Conservation (phyloP, 2,113 vertebrate species). For the Enhydra lutris region DNA sequence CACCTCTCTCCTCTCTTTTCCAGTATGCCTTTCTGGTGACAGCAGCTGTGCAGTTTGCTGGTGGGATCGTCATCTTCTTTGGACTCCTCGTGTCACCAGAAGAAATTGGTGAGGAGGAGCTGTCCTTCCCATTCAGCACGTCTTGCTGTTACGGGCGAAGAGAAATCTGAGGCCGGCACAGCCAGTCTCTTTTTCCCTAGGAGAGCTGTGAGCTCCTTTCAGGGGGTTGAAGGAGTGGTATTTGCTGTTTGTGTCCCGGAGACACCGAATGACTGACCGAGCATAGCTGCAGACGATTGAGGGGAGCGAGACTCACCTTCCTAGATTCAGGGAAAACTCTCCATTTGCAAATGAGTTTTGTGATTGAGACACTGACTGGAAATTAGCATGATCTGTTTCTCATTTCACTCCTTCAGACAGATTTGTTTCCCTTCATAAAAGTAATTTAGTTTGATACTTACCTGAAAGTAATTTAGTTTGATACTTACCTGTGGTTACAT, state of each 20-base stretch:
- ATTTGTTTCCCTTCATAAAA: background rate
- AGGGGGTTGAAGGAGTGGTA: background rate
- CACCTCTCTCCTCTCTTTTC: slow-evolving; percentile 1
- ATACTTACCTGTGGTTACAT: background rate
- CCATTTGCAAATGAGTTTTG: background rate
- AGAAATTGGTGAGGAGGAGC: slow-evolving; percentile 91
- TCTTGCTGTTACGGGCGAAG: background rate
- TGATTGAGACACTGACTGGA: background rate
- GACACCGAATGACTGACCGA: accelerated
- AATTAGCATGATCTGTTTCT: background rate
- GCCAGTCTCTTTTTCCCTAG: background rate
- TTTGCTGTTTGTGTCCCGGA: background rate
- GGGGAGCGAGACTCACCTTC: background rate
- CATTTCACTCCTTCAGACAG: background rate
- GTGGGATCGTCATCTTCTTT: slow-evolving; percentile 95
- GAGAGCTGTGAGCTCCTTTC: background rate
- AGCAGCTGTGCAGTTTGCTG: slow-evolving; percentile 94
- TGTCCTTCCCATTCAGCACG: background rate
- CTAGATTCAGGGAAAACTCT: background rate
- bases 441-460: background rate
- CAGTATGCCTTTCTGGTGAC: slow-evolving; percentile 98
- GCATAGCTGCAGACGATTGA: background rate
- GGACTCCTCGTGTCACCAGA: slow-evolving; percentile 94
- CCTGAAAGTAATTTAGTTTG: background rate
- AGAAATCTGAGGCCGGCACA: background rate